Percentiles rank a stretch among this genome's conserved stretches.
Conservation (phyloP, 2,113 vertebrate species). For the Lophotis ruficrista region DNA sequence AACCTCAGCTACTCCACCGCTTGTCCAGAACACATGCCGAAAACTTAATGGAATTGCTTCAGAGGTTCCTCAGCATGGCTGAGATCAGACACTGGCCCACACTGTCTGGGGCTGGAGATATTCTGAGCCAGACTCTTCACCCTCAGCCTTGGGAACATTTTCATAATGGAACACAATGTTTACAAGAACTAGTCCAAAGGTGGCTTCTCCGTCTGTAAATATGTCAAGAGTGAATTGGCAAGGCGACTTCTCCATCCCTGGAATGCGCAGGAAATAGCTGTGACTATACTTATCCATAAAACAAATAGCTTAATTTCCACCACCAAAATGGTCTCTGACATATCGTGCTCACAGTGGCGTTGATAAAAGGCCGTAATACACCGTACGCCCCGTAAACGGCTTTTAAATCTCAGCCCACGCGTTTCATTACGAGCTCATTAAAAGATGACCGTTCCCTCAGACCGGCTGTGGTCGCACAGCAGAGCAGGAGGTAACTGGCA, state of each 20-base stretch:
- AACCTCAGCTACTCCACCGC: slow-evolving; percentile 4
- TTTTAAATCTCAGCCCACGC: slow-evolving; percentile 21
- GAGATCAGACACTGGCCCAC: slow-evolving; percentile 43
- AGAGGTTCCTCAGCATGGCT: background rate
- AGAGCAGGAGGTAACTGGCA: slow-evolving; percentile 21
- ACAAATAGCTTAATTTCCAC: slow-evolving; percentile 54
- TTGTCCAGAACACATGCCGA: background rate
- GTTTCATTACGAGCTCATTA: background rate
- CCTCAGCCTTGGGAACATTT: slow-evolving; percentile 31
- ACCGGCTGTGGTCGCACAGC: background rate
- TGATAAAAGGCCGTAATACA: background rate
- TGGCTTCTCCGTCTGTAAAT: slow-evolving; percentile 57
- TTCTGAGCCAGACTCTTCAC: slow-evolving; percentile 40
- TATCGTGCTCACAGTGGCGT: background rate
- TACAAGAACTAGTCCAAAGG: slow-evolving; percentile 57
- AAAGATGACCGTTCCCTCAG: background rate
- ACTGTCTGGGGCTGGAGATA: slow-evolving; percentile 19
- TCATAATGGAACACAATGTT: slow-evolving; percentile 21
- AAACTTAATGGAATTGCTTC: slow-evolving; percentile 39
- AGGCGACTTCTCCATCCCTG: slow-evolving; percentile 1
- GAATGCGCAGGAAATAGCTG: slow-evolving; percentile 72
- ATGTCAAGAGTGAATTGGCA: slow-evolving; percentile 55
- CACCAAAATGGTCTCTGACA: background rate
- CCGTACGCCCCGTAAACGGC: background rate
- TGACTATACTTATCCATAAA: slow-evolving; percentile 51